phyloP scores from a whole-genome alignment of 37 sponge, comb jelly and placozoan species.

The Amphimedon queenslandica region DNA sequence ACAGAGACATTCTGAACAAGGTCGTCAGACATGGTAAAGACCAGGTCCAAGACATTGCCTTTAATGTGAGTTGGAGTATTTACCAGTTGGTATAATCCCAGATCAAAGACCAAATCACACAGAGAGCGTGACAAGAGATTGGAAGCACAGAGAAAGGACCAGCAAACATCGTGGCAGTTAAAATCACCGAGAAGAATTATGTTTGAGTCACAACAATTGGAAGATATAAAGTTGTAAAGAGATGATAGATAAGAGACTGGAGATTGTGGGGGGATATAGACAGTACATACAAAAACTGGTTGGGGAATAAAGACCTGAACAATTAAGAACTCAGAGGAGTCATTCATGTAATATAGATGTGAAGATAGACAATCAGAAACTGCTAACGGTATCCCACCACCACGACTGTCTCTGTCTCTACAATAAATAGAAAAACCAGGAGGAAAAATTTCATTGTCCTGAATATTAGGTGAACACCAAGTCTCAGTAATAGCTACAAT shows the following conservation, averaged over 20 bases:
- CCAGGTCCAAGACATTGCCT: background rate
- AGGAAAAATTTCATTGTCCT: too few relatives aligned
- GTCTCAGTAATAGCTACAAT: too few relatives aligned
- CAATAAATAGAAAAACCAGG: too few relatives aligned
- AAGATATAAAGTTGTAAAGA: background rate
- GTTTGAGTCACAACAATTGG: background rate
- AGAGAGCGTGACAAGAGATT: background rate
- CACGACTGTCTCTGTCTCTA: too few relatives aligned
- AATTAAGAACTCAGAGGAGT: background rate
- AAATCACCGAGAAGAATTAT: background rate
- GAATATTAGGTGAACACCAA: too few relatives aligned
- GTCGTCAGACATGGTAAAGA: too few relatives aligned
- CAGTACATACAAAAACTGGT: background rate
- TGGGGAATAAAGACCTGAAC: background rate
- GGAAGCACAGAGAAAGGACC: background rate
- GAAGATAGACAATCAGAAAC: too few relatives aligned
- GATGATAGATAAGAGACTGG: background rate
- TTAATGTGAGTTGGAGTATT: background rate
- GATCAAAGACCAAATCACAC: background rate
- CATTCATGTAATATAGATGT: too few relatives aligned
- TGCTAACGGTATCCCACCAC: too few relatives aligned
- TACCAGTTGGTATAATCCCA: background rate
- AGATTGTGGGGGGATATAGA: background rate
- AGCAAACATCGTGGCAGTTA: background rate
- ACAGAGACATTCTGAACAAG: too few relatives aligned